phyloP scores from a whole-genome alignment of 2,797 vertebrate genomes.

The Alcedo quadribrachys region DNA sequence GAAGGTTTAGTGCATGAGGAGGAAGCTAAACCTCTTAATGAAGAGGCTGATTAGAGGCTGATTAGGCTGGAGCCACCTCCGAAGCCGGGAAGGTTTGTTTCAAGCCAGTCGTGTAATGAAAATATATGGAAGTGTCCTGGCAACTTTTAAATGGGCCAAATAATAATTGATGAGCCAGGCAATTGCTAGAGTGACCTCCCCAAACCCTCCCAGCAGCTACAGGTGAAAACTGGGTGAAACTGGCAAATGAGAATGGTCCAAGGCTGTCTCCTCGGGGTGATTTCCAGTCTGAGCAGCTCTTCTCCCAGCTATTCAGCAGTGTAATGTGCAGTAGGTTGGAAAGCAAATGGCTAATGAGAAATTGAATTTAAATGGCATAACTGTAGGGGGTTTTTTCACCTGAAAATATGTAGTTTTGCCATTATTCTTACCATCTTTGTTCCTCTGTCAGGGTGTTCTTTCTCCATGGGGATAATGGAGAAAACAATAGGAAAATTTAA shows the following conservation, averaged over 20 bases:
- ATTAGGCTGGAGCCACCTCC: background rate
- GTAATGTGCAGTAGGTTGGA: background rate
- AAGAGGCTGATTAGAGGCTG: no score
- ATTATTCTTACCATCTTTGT: background rate
- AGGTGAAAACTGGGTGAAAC: background rate
- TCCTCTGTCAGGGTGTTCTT: background rate
- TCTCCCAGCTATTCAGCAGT: background rate
- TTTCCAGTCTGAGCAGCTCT: background rate
- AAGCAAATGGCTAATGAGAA: background rate
- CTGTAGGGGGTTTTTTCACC: background rate
- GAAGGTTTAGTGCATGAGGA: background rate
- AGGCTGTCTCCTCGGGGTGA: background rate
- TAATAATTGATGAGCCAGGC: slow-evolving; percentile 54
- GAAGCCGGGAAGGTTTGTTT: slow-evolving; percentile 10
- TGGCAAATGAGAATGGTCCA: background rate
- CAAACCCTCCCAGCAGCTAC: background rate
- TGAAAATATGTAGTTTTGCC: background rate
- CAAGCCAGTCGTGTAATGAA: background rate
- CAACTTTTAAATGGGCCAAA: slow-evolving; percentile 31
- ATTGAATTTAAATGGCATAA: background rate
- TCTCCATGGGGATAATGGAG: background rate
- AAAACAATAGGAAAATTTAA: background rate
- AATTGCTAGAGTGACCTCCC: slow-evolving; percentile 36
- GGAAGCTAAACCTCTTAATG: background rate
- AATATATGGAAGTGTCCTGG: slow-evolving; percentile 10